Conservation (phyloP, 64 coral and sea anemone species). For the Platygyra sinensis region DNA sequence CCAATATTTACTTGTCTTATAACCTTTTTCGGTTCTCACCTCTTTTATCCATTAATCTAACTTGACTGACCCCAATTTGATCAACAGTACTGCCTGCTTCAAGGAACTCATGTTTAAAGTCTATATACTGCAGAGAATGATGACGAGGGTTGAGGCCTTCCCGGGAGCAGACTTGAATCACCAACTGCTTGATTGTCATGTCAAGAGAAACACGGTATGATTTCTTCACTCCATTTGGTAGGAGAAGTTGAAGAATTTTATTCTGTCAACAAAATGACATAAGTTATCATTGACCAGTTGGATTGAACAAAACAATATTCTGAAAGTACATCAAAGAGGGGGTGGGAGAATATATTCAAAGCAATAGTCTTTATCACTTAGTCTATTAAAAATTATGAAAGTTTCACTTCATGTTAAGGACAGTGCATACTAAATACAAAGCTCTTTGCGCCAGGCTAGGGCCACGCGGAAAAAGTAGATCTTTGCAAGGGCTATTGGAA, state of each 20-base stretch:
- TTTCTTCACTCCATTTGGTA: constrained; percentile 64
- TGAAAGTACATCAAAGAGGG: no score
- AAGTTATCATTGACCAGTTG: no score
- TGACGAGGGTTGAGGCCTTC: constrained; percentile 71
- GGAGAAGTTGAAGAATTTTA: constrained; percentile 65
- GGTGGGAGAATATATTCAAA: no score
- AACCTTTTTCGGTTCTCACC: constrained; percentile 30
- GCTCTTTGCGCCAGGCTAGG: no score
- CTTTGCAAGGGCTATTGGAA: no score
- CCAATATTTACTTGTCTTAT: not conserved
- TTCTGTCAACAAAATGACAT: constrained; percentile 21
- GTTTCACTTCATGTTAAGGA: not conserved
- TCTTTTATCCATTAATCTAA: constrained; percentile 87
- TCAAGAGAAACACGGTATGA: constrained; percentile 61
- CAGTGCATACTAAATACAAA: no score
- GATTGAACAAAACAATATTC: no score
- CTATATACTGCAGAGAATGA: constrained; percentile 78
- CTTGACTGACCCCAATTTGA: constrained; percentile 64
- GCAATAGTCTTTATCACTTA: no score
- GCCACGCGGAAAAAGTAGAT: no score
- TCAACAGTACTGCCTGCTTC: constrained; percentile 48
- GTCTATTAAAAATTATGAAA: no score
- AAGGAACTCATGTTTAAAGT: constrained; percentile 86
- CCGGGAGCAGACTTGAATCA: constrained; percentile 58
- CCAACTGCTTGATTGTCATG: constrained; percentile 70